Evolutionary conservation across 2,888 invertebrate genomes (phyloP), one percentile per base, ranked within the genome.

Genomic region (Leucoma salicis): DNA sequence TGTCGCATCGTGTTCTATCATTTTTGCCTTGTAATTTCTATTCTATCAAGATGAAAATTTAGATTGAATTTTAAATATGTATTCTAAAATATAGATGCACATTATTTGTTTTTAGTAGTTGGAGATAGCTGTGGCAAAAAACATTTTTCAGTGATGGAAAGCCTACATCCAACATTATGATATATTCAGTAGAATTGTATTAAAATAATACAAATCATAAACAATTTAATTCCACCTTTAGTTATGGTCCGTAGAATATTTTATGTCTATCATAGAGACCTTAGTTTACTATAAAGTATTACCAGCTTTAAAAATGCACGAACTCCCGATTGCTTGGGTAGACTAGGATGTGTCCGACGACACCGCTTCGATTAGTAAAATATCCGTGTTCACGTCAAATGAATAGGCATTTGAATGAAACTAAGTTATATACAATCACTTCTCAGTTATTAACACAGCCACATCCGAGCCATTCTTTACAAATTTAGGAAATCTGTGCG

Each of bases 211-310:
- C n/a, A n/a, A 21, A 16, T 4, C 16, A 16, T 8, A 21, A 21
- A 21, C 21, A 4, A 21, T 21, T 1, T 8, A 21, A 2, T 21
- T 8, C 6, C 21, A 21, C 6, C 8, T 21, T 21, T 8, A 21
- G 5, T 21, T 21, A 21, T 21, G 33, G 5, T 35, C 16, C 6
- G 28, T 36, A 21, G 21, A 21, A 21, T 3, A 44, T 42, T 32
- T 25, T 46, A 53, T 47, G 15, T 49, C 14, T 46, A 46, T 40
- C 16, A 47, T 60, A 53, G 37, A 42, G 38, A 25, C 46, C 32
- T 55, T 52, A 55, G 47, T 55, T 55, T 48, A 40, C 45, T 49
- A 29, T 52, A 60, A n/a, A 57, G 53, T 45, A 46, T 41, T 37
- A 37, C 41, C 39, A 38, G 43, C 45, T 46, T 53, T 35, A 48